Evolutionary conservation across 2,888 invertebrate species (phyloP).

Genomic region (Slavum lentiscoides): DNA sequence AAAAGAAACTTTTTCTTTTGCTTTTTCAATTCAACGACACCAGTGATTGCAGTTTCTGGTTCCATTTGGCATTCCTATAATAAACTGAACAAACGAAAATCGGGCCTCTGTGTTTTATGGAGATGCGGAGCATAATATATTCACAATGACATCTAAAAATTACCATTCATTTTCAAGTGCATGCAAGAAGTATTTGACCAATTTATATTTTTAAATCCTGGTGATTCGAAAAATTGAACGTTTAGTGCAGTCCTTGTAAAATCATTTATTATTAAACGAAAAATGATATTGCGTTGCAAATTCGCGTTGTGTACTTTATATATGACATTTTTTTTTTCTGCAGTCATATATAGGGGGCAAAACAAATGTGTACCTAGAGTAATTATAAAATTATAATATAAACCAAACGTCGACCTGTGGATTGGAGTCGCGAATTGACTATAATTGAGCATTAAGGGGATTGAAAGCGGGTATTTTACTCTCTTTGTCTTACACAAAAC

Average conservation of each 20-base stretch:
- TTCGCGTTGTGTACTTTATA: no score
- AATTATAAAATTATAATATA: no score
- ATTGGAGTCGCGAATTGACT: no score
- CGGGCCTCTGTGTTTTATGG: conserved; percentile 15
- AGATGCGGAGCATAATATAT: background rate
- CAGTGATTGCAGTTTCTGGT: background rate
- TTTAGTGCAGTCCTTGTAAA: conserved; percentile 41
- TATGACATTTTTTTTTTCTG: no score
- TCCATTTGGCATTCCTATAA: conserved; percentile 31
- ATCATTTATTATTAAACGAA: no score
- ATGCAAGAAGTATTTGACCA: conserved; percentile 32
- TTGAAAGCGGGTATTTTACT: no score
- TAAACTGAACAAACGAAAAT: background rate
- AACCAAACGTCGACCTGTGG: no score
- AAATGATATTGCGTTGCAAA: no score
- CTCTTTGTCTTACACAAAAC: no score
- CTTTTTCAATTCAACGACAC: background rate
- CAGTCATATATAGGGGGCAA: no score
- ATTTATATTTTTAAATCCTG: conserved; percentile 2
- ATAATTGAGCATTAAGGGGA: no score
- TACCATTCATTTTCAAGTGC: conserved; percentile 35
- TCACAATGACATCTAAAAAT: conserved; percentile 21
- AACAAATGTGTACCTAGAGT: no score
- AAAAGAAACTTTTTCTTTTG: background rate
- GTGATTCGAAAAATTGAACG: background rate